Evolutionary conservation across 2,888 invertebrate species (phyloP).

Genomic region (Oligia strigilis): DNA sequence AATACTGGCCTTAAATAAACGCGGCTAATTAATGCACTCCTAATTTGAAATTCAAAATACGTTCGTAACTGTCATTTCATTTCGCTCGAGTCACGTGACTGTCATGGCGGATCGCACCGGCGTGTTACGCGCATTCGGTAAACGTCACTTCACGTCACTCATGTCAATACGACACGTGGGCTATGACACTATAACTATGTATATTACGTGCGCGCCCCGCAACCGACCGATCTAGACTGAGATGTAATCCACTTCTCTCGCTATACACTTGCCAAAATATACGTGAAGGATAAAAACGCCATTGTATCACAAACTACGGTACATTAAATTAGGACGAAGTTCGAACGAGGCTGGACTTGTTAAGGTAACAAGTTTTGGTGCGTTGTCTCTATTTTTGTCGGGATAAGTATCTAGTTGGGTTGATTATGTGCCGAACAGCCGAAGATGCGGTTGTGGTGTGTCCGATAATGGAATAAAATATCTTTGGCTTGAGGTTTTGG

Average conservation of each 20-base stretch:
- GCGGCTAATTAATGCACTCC: conserved; percentile 57
- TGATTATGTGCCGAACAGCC: conserved; percentile 57
- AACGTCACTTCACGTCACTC: conserved; percentile 70
- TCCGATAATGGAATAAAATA: conserved; percentile 53
- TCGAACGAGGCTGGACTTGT: conserved; percentile 71
- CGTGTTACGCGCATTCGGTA: conserved; percentile 64
- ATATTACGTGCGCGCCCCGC: conserved; percentile 81
- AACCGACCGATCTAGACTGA: conserved; percentile 85
- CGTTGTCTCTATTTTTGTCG: conserved; percentile 63
- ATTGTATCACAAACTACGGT: conserved; percentile 80
- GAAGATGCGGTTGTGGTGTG: conserved; percentile 43
- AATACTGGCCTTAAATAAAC: conserved; percentile 39
- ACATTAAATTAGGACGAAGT: conserved; percentile 77
- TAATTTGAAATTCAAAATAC: conserved; percentile 67
- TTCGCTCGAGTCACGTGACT: conserved; percentile 68
- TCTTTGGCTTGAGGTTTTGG: conserved; percentile 19
- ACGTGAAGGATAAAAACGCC: conserved; percentile 79
- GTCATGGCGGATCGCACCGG: conserved; percentile 64
- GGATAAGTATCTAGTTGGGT: conserved; percentile 59
- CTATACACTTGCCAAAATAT: conserved; percentile 79
- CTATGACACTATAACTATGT: conserved; percentile 67
- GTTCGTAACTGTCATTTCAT: conserved; percentile 69
- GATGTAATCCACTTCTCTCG: conserved; percentile 79
- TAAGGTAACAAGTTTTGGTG: conserved; percentile 68
- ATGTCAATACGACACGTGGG: conserved; percentile 71